Evolutionary conservation across 2,113 vertebrate species (phyloP).

Genomic region (Ammodramus savannarum): DNA sequence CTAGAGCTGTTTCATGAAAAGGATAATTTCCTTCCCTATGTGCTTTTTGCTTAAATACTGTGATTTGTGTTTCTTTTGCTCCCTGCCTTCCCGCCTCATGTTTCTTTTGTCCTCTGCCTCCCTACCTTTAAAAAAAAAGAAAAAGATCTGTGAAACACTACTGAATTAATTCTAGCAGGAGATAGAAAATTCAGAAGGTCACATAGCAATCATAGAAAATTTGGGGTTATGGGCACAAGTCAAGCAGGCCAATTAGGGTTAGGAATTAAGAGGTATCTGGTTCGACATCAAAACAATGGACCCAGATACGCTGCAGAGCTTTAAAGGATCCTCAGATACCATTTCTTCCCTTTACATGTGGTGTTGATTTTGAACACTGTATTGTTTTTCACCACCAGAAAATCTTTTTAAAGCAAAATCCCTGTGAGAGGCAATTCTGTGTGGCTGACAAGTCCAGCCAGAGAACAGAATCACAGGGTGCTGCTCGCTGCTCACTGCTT

Average conservation of each 20-base stretch:
- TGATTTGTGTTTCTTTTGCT: not conserved
- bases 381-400: not conserved
- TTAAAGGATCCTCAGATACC: not conserved
- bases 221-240: not conserved
- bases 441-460: not conserved
- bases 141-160: not conserved
- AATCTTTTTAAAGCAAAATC: conserved; percentile 5
- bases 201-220: not conserved
- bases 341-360: not conserved
- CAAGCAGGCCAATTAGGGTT: not conserved
- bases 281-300: not conserved
- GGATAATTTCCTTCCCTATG: not conserved
- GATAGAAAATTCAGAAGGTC: not conserved
- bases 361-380: not conserved
- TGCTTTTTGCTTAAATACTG: not conserved
- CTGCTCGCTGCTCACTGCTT: not conserved
- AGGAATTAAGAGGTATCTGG: not conserved
- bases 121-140: not conserved
- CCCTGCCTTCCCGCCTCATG: not conserved
- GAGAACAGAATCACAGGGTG: not conserved
- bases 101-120: not conserved
- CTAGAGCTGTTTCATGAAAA: not conserved
- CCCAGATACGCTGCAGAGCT: not conserved
- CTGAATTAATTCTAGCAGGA: conserved; percentile 4
- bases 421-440: not conserved